Conservation (phyloP, 2,888 invertebrate genomes). For the Gasteruption jaculator region DNA sequence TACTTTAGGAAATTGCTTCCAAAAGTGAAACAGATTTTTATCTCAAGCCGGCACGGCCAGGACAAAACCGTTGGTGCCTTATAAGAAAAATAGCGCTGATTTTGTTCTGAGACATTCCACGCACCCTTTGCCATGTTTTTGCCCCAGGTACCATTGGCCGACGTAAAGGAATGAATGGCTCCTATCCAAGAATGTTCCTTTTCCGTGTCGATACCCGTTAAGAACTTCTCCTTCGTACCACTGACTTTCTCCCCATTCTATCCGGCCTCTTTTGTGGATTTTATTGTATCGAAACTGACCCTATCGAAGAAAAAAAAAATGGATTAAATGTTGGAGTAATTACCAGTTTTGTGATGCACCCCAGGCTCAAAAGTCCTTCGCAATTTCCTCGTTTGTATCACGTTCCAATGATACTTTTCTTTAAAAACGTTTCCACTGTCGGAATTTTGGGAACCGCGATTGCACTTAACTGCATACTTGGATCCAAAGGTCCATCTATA, state of each 20-base stretch:
- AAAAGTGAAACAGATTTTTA: too few species aligned
- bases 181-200: conserved; percentile 37
- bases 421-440: background rate
- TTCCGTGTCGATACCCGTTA: conserved; percentile 55
- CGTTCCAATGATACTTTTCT: too few species aligned
- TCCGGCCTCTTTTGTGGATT: conserved; percentile 56
- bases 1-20: background rate
- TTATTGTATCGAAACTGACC: conserved; percentile 58
- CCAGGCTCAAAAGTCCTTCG: too few species aligned
- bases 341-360: too few species aligned
- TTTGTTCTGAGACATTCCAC: too few species aligned
- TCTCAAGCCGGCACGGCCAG: too few species aligned
- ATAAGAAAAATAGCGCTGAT: background rate
- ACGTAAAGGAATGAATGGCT: conserved; percentile 38
- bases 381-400: too few species aligned
- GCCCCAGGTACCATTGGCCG: conserved; percentile 49
- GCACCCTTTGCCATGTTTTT: conserved; percentile 49
- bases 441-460: background rate
- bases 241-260: conserved; percentile 57
- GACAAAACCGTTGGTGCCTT: too few species aligned
- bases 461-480: conserved; percentile 55
- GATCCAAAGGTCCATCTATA: conserved; percentile 61
- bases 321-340: too few species aligned
- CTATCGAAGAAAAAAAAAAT: too few species aligned
- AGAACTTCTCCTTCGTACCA: conserved; percentile 60